Conservation (phyloP, 2,113 vertebrate genomes). For the Podarcis cretensis region DNA sequence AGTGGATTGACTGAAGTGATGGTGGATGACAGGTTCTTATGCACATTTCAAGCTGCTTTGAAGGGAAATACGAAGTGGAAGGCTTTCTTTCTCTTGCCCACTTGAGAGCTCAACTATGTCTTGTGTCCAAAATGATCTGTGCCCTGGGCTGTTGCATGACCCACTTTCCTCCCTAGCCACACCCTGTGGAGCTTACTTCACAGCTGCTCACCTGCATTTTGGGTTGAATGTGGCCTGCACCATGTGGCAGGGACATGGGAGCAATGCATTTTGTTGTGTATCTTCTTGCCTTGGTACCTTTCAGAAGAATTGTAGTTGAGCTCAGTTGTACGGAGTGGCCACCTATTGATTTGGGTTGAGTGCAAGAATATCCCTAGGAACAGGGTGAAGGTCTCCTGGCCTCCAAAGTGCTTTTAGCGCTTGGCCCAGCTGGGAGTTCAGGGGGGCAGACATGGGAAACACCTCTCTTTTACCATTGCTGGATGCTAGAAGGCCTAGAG, state of each 20-base stretch:
- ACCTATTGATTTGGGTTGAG: not conserved
- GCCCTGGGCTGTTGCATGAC: conserved; percentile 75
- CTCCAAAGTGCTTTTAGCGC: not conserved
- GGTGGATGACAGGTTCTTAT: not conserved
- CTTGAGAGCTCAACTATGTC: conserved; percentile 40
- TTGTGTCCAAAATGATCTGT: conserved; percentile 65
- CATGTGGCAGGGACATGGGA: not conserved
- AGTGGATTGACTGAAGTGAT: not conserved
- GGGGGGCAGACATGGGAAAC: not conserved
- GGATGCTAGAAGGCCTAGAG: not conserved
- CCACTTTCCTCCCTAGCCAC: conserved; percentile 76
- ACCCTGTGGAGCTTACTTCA: conserved; percentile 61
- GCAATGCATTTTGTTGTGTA: not conserved
- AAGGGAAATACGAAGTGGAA: not conserved
- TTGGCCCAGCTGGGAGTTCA: not conserved
- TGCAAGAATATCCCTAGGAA: not conserved
- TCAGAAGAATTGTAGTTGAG: not conserved
- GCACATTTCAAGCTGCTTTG: not conserved
- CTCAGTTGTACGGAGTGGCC: not conserved
- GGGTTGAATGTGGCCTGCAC: not conserved
- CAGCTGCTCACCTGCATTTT: conserved; percentile 38
- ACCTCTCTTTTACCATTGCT: fast-evolving
- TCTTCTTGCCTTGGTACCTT: not conserved
- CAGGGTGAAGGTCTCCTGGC: not conserved
- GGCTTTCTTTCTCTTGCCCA: conserved; percentile 34